Evolutionary conservation across 2,113 vertebrate genomes (phyloP).

Genomic region (Hoplias malabaricus): DNA sequence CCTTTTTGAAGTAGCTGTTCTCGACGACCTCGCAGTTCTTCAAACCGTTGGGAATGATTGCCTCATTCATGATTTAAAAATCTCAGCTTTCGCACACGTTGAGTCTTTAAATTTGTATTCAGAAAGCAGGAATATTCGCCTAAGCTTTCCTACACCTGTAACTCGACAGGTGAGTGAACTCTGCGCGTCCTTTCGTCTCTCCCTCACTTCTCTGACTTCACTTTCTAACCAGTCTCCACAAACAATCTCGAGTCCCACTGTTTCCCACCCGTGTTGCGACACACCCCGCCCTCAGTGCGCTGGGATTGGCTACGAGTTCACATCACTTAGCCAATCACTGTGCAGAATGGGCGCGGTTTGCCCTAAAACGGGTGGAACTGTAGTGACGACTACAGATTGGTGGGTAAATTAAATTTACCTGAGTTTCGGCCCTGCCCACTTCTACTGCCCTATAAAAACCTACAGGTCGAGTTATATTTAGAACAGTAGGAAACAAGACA

Average conservation of each 20-base stretch:
- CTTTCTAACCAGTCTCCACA: not conserved
- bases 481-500: no score
- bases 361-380: not conserved
- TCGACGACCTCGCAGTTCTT: slow-evolving; percentile 60
- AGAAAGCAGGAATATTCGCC: not conserved
- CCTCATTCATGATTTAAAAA: slow-evolving; percentile 69
- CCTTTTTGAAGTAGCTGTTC: slow-evolving; percentile 71
- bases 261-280: not conserved
- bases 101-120: slow-evolving; percentile 12
- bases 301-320: not conserved
- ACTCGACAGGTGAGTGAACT: slow-evolving; percentile 31
- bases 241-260: not conserved
- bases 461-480: not conserved
- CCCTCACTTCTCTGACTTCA: not conserved
- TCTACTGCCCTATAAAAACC: not conserved
- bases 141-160: not conserved
- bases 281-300: not conserved
- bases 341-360: not conserved
- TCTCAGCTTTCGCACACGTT: not conserved
- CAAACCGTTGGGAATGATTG: slow-evolving; percentile 68
- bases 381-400: not conserved
- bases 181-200: not conserved
- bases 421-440: not conserved
- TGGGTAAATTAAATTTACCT: not conserved
- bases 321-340: not conserved